A percentile compares a stretch with the other conserved stretches of the same genome.
Evolutionary conservation across 2,888 invertebrate species (phyloP).

Genomic region (Adelognathus sp.): DNA sequence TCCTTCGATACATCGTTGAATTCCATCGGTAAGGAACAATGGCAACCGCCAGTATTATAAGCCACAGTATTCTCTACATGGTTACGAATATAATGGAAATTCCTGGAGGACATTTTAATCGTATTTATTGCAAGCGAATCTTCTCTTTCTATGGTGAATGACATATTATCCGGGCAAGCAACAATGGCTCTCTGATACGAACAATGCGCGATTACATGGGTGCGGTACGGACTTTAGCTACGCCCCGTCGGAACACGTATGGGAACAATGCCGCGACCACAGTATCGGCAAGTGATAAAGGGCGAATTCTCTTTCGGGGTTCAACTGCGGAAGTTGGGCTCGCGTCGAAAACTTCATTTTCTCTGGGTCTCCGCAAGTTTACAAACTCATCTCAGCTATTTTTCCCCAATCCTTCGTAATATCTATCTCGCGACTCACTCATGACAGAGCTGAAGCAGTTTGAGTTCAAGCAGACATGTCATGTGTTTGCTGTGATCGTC

Average conservation of each 20-base stretch:
- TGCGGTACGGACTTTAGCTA: not conserved
- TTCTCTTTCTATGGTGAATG: constrained; percentile 10
- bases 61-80: not conserved
- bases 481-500: not conserved
- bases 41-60: not conserved
- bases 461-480: not conserved
- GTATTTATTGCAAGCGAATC: constrained; percentile 13
- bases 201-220: constrained; percentile 33
- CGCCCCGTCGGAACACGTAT: not conserved
- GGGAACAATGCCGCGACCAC: constrained; percentile 17
- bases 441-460: not conserved
- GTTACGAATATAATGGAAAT: constrained; percentile 29
- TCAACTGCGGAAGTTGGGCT: too few species aligned
- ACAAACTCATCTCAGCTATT: not conserved
- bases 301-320: not conserved
- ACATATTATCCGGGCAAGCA: constrained; percentile 33
- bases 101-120: constrained; percentile 30
- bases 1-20: not conserved
- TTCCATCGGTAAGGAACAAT: not conserved
- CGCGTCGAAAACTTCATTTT: not conserved
- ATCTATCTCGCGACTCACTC: not conserved
- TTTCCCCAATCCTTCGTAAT: not conserved
- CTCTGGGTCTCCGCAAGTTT: not conserved
- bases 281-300: constrained; percentile 17
- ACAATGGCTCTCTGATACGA: constrained; percentile 36